Evolutionary conservation across 2,888 invertebrate genomes (phyloP).

Genomic region (Archips xylosteana): DNA sequence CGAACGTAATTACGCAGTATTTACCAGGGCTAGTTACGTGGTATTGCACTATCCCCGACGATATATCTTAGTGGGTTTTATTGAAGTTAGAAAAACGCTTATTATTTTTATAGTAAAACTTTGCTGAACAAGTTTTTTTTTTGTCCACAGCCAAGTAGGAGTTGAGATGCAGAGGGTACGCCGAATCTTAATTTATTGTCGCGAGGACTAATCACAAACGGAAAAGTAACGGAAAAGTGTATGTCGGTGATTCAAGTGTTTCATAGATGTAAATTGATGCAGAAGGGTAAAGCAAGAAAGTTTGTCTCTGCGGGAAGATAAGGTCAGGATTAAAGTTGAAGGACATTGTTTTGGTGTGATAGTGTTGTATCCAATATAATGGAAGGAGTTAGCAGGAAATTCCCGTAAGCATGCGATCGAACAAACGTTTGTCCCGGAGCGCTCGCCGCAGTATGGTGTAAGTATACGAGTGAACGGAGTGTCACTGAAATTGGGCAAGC

Average conservation of each 20-base stretch:
- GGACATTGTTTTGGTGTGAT: conserved; percentile 82
- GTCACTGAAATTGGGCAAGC: conserved; percentile 49
- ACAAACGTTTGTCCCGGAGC: conserved; percentile 65
- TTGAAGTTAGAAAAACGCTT: background rate
- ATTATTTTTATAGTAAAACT: background rate
- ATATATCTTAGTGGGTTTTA: too few species aligned
- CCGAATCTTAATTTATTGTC: conserved; percentile 84
- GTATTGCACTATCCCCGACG: too few species aligned
- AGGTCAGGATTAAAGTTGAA: conserved; percentile 66
- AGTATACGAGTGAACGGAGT: conserved; percentile 64
- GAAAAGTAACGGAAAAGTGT: conserved; percentile 81
- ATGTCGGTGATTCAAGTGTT: conserved; percentile 76
- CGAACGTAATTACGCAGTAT: too few species aligned
- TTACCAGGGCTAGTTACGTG: too few species aligned
- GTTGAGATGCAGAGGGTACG: conserved; percentile 64
- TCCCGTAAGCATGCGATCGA: conserved; percentile 72
- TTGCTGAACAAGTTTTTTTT: conserved; percentile 45
- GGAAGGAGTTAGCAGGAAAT: conserved; percentile 77
- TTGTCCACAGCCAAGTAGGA: conserved; percentile 78
- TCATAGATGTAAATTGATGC: conserved; percentile 66
- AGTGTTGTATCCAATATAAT: conserved; percentile 85
- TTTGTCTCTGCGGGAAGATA: conserved; percentile 71
- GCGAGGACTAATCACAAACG: conserved; percentile 79
- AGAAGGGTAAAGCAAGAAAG: conserved; percentile 52
- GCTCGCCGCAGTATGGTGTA: conserved; percentile 67